These are phyloP conservation scores for Anagyrus pseudococci DNA, from an alignment of 2,888 invertebrate species.

Conservation along the genomic window DNA sequence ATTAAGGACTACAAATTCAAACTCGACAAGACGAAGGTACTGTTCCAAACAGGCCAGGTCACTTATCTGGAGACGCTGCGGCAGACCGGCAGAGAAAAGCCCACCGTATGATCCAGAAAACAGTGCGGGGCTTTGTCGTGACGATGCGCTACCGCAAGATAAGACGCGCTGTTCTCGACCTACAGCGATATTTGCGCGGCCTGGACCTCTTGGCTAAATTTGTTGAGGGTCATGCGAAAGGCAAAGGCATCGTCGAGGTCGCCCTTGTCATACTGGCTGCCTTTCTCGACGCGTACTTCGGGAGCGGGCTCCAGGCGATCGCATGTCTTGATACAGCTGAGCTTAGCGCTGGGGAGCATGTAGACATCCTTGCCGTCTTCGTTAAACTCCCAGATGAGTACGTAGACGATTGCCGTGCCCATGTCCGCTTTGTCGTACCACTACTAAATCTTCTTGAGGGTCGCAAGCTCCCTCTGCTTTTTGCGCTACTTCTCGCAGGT, in stretches of 20 bases:
- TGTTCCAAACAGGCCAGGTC: slow-evolving; percentile 97
- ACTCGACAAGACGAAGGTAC: slow-evolving; percentile 97
- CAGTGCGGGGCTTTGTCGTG: slow-evolving; percentile 83
- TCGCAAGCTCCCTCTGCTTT: slow-evolving; percentile 31
- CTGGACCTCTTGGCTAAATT: no score
- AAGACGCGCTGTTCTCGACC: slow-evolving; percentile 69
- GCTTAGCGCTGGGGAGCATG: no score
- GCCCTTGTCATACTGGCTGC: neutral
- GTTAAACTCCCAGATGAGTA: neutral
- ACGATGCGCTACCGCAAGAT: slow-evolving; percentile 76
- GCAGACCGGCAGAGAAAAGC: slow-evolving; percentile 81
- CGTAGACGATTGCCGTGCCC: slow-evolving; percentile 30
- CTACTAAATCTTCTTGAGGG: slow-evolving; percentile 11
- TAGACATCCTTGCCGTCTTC: slow-evolving; percentile 11
- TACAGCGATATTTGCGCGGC: slow-evolving; percentile 87
- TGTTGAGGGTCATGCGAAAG: neutral
- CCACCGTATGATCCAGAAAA: slow-evolving; percentile 91
- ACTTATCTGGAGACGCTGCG: slow-evolving; percentile 95
- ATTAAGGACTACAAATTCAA: slow-evolving; percentile 89
- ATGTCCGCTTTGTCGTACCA: neutral
- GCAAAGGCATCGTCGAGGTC: neutral
- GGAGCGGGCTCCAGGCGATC: neutral
- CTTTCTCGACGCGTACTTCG: neutral
- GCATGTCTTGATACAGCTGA: neutral
- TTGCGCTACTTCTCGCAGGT: slow-evolving; percentile 40